These are phyloP conservation scores for Camponotus floridanus DNA, from an alignment of 1,140 invertebrate genomes.

Conservation along the genomic window DNA sequence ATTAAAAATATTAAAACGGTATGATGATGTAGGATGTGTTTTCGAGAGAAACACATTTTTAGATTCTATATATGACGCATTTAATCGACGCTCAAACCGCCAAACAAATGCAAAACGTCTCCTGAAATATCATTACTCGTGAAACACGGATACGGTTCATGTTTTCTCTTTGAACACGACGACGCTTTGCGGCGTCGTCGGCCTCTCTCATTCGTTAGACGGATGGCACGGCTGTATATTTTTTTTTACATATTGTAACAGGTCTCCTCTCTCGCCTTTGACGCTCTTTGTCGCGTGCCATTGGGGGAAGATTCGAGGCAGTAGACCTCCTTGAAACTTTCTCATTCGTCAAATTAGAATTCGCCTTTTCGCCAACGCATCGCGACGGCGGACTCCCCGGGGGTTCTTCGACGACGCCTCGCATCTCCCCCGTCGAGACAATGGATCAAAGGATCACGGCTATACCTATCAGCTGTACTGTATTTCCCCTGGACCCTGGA, in stretches of 20 bases:
- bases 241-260: constrained; percentile 73
- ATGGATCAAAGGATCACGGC: constrained; percentile 78
- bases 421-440: constrained; percentile 72
- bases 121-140: constrained; percentile 53
- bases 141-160: constrained; percentile 41
- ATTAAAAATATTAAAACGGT: background rate
- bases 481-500: constrained; percentile 62
- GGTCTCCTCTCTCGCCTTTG: constrained; percentile 62
- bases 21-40: background rate
- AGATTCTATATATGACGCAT: constrained; percentile 1
- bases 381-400: constrained; percentile 70
- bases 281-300: constrained; percentile 70
- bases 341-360: constrained; percentile 84
- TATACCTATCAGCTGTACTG: constrained; percentile 12
- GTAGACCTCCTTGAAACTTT: constrained; percentile 80
- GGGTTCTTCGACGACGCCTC: constrained; percentile 56
- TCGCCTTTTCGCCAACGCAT: constrained; percentile 79
- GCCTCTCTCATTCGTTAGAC: constrained; percentile 37
- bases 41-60: background rate
- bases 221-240: constrained; percentile 54
- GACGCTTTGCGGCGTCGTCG: constrained; percentile 24
- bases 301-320: constrained; percentile 59
- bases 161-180: constrained; percentile 37
- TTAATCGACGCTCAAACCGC: constrained; percentile 3
- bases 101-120: constrained; percentile 45